A percentile compares a stretch with the other conserved stretches of the same genome.
phyloP scores from a whole-genome alignment of 2,797 vertebrate species.

The Morus bassanus region DNA sequence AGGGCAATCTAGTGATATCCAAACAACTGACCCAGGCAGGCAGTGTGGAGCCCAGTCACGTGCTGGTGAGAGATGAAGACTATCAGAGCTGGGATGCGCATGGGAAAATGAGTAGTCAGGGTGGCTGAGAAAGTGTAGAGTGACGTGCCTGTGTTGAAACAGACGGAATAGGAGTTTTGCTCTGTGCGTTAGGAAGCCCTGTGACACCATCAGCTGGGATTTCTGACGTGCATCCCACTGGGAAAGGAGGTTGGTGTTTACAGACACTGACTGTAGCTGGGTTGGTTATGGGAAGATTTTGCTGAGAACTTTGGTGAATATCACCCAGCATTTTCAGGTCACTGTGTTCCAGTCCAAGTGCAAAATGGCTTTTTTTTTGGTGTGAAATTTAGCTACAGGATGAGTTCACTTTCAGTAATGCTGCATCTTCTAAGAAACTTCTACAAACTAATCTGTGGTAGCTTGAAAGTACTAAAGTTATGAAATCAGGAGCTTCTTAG shows the following conservation, averaged over 20 bases:
- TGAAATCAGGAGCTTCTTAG: neutral
- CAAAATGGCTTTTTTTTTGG: neutral
- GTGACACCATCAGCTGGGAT: neutral
- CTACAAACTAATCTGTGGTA: neutral
- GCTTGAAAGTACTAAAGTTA: neutral
- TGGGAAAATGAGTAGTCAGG: neutral
- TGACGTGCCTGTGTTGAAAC: neutral
- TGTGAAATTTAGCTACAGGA: neutral
- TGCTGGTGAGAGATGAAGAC: neutral
- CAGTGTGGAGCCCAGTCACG: neutral
- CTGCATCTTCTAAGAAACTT: neutral
- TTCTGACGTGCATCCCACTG: fast-evolving
- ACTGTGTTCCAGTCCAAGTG: neutral
- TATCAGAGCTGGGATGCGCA: neutral
- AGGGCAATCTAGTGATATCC: slow-evolving; percentile 22
- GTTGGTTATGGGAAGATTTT: neutral
- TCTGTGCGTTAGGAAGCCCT: neutral
- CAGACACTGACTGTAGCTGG: neutral
- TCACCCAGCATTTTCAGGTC: neutral
- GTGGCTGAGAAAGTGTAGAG: neutral
- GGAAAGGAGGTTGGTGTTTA: neutral
- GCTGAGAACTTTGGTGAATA: neutral
- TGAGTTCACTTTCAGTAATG: neutral
- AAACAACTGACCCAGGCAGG: slow-evolving; percentile 32
- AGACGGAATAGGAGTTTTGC: neutral